Evolutionary conservation across 2,888 invertebrate species (phyloP).

Genomic region (Tachina grossa): DNA sequence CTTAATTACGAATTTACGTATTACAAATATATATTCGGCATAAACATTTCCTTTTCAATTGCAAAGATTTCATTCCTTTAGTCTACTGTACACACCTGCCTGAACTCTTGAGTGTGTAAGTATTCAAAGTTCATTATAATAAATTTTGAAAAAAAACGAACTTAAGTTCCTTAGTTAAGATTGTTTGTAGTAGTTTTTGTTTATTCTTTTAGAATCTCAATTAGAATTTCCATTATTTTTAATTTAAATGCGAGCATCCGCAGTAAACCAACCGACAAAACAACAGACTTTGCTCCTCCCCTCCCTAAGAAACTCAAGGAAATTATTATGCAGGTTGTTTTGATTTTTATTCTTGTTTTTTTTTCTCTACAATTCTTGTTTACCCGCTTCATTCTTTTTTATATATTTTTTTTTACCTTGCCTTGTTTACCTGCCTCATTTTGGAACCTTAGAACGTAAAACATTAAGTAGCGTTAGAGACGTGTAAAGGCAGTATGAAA

Average conservation of each 20-base stretch:
- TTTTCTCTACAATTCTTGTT: background rate
- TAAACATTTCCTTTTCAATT: background rate
- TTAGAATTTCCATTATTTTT: constrained; percentile 66
- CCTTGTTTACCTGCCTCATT: background rate
- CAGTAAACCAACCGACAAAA: constrained; percentile 41
- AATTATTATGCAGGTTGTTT: constrained; percentile 21
- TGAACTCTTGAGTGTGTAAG: background rate
- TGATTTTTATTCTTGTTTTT: background rate
- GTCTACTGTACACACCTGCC: constrained; percentile 46
- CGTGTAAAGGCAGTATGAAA: background rate
- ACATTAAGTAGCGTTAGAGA: background rate
- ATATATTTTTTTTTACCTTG: background rate
- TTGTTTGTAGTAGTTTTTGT: constrained; percentile 30
- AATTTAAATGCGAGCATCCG: constrained; percentile 72
- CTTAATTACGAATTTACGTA: too few species aligned
- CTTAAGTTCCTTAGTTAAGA: constrained; percentile 32
- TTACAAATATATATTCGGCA: too few species aligned
- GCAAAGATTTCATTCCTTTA: constrained; percentile 19
- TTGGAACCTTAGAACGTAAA: background rate
- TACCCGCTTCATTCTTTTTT: background rate
- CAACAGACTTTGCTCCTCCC: constrained; percentile 9
- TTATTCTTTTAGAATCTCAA: constrained; percentile 59
- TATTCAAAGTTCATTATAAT: constrained; percentile 60
- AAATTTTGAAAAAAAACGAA: constrained; percentile 22
- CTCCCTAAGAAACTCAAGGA: constrained; percentile 9